Percentiles rank a stretch among this genome's conserved stretches.
These are phyloP conservation scores for Cordilura impudica DNA, from an alignment of 2,888 invertebrate genomes.

Conservation along the genomic window DNA sequence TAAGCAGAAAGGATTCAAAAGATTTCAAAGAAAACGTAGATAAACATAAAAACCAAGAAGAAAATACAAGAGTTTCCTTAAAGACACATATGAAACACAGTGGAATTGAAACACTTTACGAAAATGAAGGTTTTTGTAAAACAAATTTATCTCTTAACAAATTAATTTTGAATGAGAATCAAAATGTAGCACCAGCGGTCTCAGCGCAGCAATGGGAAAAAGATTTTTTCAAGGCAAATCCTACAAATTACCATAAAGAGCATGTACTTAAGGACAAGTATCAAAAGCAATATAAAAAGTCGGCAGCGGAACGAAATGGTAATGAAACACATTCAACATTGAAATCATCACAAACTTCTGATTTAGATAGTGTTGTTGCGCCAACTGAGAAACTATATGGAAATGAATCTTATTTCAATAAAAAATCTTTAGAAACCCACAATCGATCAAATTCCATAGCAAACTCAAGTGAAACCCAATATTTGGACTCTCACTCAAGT, in stretches of 20 bases:
- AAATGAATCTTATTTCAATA: not conserved
- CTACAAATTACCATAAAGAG: not conserved
- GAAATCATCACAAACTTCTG: not conserved
- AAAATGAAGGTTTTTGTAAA: not conserved
- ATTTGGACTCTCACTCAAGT: not conserved
- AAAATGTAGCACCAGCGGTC: not conserved
- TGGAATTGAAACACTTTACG: not conserved
- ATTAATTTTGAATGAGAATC: not conserved
- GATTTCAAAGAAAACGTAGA: not conserved
- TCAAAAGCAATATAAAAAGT: not conserved
- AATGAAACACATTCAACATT: not conserved
- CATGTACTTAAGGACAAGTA: conserved; percentile 5
- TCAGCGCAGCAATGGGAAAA: not conserved
- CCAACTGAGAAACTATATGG: not conserved
- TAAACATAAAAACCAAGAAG: not conserved
- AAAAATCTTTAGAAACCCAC: not conserved
- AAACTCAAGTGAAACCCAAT: not conserved
- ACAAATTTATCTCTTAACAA: not conserved
- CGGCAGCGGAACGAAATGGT: not conserved
- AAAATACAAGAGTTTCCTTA: no score
- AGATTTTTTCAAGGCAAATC: not conserved
- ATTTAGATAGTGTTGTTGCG: not conserved
- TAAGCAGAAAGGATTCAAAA: not conserved
- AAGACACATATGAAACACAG: not conserved
- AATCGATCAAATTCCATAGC: not conserved